Base-by-base conservation (phyloP, 2,888 invertebrate genomes). In the Thereva nobilitata region DNA sequence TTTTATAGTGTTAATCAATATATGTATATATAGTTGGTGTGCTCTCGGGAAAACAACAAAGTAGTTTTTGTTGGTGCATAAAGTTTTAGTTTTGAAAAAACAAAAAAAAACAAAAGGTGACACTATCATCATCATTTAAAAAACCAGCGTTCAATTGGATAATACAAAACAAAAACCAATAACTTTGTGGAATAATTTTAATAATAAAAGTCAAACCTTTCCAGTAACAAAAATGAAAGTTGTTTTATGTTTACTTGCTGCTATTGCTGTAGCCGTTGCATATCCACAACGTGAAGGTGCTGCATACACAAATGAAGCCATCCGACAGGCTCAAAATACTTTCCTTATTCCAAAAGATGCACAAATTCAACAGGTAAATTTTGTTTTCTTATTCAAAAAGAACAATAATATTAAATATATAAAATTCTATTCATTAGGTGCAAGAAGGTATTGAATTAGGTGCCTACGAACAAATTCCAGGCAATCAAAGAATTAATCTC, bases 361-460 rank as follows among this genome's bases (percentile, higher is more conserved):
- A 44, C 87, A 90, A 77, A 93, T 93, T 71, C 93, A 93, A 81
- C 92, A 91, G 80, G 90, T 89, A 74, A 74, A 72, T 40, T 71
- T 52, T 38, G 53, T 50, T 12, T 41, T 54, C 12, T 57, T n/a
- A 44, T 55, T 42, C 12, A 57, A 59, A 49, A 44, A 2, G 49
- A 10, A 8, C 9, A 6, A 44, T 40, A 40, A n/a, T 47, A 44
- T 54, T 64, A 38, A 35, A 45, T n/a, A 47, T 56, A 34, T 34
- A 3, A 37, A 42, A 38, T 65, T 35, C 45, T 61, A 69, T 68
- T 40, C 68, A 75, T 59, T 66, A 87, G 87, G 90, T 90, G 1
- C 90, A 92, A 82, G 92, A 92, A 81, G 92, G 92, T 66, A 91
- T 93, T 72, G 92, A 93, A 81, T 81, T 93, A 75, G 92, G 91